Evolutionary conservation across 2,113 vertebrate species (phyloP), one percentile per base, ranked within the genome.

Genomic region (Lates calcarifer): DNA sequence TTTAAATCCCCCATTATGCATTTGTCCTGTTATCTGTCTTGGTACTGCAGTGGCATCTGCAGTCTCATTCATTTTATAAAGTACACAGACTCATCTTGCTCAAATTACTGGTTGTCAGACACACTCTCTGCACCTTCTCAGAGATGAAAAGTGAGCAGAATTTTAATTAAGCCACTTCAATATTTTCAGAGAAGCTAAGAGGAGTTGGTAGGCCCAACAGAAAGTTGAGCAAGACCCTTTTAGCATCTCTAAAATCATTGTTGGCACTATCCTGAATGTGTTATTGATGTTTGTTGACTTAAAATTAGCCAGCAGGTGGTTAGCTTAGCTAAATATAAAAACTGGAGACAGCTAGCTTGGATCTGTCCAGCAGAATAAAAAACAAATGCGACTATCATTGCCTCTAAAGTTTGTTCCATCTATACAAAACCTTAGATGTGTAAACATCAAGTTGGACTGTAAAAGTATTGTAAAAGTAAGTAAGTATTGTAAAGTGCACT

Each of bases 71-170:
- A 65, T 70, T 62, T 68, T 29, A 31, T 22, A 33, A 69, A 81
- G 77, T 74, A 76, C 55, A 72, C 47, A 69, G 17, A 72, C 39
- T 72, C 45, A 45, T 74, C 31, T 63, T 56, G 56, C 31, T 82
- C 26, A 77, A 84, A 86, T 80, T 62, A 63, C 37, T n/a, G 75
- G 47, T 39, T 88, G 77, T 85, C 71, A 83, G 71, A 83, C 68
- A 77, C 6, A 6, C 15, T 72, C 62, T 69, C 76, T 33, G 66
- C 69, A 77, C 41, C 55, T 82, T 82, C 35, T 75, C 43, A 37
- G 20, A 22, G 47, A 55, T 58, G 51, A 83, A 73, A 78, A 66
- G 35, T 82, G 83, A 89, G 79, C 55, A 26, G 70, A 85, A 79
- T 90, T 43, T 57, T 74, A 87, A 91, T 77, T 22, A 74, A 45